These are phyloP conservation scores for Syngnathus acus DNA, from an alignment of 2,797 vertebrate species.

Conservation along the genomic window DNA sequence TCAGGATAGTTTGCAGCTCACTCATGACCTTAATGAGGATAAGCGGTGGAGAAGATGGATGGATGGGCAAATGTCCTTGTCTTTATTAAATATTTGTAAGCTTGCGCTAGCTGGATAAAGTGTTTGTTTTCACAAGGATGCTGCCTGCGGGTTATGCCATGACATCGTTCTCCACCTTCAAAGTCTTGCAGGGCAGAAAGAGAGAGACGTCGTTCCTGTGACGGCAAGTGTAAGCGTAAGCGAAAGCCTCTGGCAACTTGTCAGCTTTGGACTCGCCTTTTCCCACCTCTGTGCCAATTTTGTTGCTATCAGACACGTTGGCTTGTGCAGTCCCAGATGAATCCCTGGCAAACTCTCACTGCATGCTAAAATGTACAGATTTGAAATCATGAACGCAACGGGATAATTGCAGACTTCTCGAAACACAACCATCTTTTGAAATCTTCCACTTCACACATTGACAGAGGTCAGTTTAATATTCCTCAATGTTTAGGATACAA, in stretches of 20 bases:
- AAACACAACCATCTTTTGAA: slow-evolving; percentile 40
- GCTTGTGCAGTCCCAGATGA: slow-evolving; percentile 8
- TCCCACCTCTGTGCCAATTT: slow-evolving; percentile 16
- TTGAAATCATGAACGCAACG: not conserved
- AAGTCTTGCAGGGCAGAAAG: slow-evolving; percentile 2
- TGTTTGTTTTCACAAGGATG: not conserved
- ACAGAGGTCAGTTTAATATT: slow-evolving; percentile 44
- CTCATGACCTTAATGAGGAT: not conserved
- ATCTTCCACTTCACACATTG: slow-evolving; percentile 41
- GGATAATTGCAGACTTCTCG: not conserved
- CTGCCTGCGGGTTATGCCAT: not conserved
- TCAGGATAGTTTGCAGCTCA: not conserved
- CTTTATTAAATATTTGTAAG: not conserved
- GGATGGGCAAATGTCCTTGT: not conserved
- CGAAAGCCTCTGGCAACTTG: slow-evolving; percentile 34
- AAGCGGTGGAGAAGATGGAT: not conserved
- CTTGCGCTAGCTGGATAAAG: not conserved
- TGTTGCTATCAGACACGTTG: slow-evolving; percentile 22
- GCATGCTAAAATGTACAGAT: not conserved
- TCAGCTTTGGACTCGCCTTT: slow-evolving; percentile 28
- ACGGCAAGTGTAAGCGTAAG: slow-evolving; percentile 29
- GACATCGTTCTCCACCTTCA: not conserved
- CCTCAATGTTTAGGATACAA: slow-evolving; percentile 37
- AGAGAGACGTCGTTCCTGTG: slow-evolving; percentile 22
- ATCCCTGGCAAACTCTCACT: slow-evolving; percentile 8